phyloP scores from a whole-genome alignment of 1,140 invertebrate species.

The Neuroterus valhalla region DNA sequence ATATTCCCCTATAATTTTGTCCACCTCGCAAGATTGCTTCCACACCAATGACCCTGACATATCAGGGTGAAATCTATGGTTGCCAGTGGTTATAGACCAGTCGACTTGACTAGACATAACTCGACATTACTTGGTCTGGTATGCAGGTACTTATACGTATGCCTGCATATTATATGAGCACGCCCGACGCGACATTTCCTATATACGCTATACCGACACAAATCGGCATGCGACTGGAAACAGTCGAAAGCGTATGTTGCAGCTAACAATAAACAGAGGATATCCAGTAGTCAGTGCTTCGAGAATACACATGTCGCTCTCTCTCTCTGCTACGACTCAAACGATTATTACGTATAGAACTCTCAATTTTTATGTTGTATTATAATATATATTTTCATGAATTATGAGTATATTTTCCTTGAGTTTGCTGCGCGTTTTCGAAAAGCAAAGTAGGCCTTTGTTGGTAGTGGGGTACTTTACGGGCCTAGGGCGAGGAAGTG shows the following conservation, averaged over 20 bases:
- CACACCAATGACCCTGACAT: constrained; percentile 8
- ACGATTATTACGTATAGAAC: too few species aligned
- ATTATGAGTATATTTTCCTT: too few species aligned
- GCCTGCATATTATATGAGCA: not conserved
- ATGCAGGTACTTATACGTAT: constrained; percentile 14
- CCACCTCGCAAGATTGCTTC: not conserved
- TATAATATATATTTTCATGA: too few species aligned
- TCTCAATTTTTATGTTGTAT: too few species aligned
- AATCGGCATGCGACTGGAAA: not conserved
- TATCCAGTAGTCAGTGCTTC: constrained; percentile 1
- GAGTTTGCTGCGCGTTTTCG: too few species aligned
- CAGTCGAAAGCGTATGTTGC: not conserved
- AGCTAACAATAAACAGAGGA: not conserved
- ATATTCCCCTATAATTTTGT: too few species aligned
- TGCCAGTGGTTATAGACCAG: constrained; percentile 19
- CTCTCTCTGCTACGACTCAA: too few species aligned
- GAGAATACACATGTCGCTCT: not conserved
- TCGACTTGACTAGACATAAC: constrained; percentile 22
- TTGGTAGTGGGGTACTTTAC: too few species aligned
- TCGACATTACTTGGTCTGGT: constrained; percentile 12
- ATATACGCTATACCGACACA: not conserved
- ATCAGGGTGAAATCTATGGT: constrained; percentile 21
- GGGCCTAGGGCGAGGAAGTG: too few species aligned
- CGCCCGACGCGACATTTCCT: not conserved
- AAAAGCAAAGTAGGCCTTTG: too few species aligned